phyloP scores from a whole-genome alignment of 2,113 vertebrate genomes.

The Percopsis transmontana region DNA sequence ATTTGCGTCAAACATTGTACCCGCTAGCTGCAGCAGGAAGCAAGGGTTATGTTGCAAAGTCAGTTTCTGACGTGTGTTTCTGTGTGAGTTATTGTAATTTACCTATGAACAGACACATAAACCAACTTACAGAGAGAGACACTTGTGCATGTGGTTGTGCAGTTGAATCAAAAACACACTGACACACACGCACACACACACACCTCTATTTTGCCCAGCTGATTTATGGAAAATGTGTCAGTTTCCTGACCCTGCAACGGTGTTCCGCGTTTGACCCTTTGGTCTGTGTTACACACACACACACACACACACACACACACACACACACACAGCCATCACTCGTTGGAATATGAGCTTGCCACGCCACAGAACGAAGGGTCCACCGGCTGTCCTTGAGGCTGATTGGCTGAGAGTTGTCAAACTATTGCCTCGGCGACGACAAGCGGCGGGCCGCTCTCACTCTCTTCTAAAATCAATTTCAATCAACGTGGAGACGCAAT shows the following conservation, averaged over 20 bases:
- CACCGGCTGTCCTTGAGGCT: conserved; percentile 86
- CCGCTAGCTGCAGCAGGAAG: conserved; percentile 51
- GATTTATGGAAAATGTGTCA: conserved; percentile 78
- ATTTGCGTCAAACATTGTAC: conserved; percentile 72
- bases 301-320: conserved; percentile 25
- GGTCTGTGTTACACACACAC: conserved; percentile 11
- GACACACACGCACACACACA: not conserved
- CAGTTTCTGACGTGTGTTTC: not conserved
- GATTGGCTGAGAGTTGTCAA: conserved; percentile 88
- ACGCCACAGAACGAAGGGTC: conserved; percentile 66
- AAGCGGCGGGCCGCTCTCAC: conserved; percentile 47
- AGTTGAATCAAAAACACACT: conserved; percentile 3
- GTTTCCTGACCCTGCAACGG: conserved; percentile 76
- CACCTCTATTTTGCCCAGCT: conserved; percentile 45
- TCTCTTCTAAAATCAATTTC: conserved; percentile 92
- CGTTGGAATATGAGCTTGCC: conserved; percentile 80
- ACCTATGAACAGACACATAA: not conserved
- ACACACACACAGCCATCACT: conserved; percentile 69
- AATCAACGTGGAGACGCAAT: conserved; percentile 98
- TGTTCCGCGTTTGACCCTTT: conserved; percentile 55
- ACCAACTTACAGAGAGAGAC: conserved; percentile 14
- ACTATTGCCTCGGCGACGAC: conserved; percentile 64
- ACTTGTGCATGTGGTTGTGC: not conserved
- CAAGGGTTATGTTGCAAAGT: conserved; percentile 30
- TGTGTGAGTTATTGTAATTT: not conserved